phyloP scores from a whole-genome alignment of 2,797 vertebrate species.

The Limosa lapponica region DNA sequence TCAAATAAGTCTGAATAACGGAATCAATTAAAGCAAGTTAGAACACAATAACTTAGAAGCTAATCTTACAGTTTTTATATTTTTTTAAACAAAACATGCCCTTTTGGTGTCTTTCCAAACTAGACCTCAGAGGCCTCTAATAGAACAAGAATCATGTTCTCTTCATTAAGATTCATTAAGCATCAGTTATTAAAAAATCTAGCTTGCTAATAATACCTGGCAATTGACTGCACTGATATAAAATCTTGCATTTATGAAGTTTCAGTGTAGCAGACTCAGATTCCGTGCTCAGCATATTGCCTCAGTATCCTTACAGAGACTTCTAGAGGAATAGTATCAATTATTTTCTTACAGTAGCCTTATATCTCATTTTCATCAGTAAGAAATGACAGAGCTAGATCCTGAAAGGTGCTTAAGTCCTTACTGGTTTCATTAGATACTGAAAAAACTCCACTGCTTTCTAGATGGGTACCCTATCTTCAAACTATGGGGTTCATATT shows the following conservation, averaged over 20 bases:
- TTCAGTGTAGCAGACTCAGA: not conserved
- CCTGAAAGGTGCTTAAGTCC: not conserved
- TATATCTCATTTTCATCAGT: not conserved
- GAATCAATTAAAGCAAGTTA: conserved; percentile 32
- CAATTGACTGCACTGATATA: not conserved
- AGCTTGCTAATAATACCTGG: conserved; percentile 13
- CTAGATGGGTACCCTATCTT: not conserved
- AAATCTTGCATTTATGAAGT: conserved; percentile 16
- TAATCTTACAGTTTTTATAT: not conserved
- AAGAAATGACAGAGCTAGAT: not conserved
- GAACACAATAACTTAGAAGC: not conserved
- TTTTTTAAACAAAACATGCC: conserved; percentile 8
- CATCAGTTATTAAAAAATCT: conserved; percentile 19
- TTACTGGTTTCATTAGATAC: not conserved
- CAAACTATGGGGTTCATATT: not conserved
- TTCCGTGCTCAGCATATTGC: not conserved
- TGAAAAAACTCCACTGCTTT: not conserved
- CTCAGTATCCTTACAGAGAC: not conserved
- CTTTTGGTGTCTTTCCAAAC: conserved; percentile 49
- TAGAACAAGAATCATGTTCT: not conserved
- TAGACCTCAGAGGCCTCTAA: conserved; percentile 17
- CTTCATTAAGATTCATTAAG: conserved; percentile 33
- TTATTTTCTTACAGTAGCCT: not conserved
- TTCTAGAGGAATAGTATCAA: not conserved
- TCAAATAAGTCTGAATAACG: conserved; percentile 29